A percentile compares a stretch with the other conserved stretches of the same genome.
Conservation (phyloP, 2,888 invertebrate species). For the Trissonchulus sp. region DNA sequence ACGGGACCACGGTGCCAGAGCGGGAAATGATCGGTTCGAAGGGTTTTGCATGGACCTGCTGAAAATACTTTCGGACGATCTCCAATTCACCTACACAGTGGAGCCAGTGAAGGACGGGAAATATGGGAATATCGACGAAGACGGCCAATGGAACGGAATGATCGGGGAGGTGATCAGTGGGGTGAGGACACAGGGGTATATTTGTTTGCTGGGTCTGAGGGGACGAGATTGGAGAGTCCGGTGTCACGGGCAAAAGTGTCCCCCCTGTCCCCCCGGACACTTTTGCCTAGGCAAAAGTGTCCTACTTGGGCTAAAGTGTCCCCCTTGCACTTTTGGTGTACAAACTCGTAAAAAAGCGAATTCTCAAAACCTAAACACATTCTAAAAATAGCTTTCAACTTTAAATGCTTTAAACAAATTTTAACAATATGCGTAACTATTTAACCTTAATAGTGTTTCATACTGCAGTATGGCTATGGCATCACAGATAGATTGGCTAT, state of each 20-base stretch:
- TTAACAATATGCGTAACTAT: too few species aligned
- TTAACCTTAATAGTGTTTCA: too few species aligned
- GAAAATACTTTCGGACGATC: slow-evolving; percentile 53
- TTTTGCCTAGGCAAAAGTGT: too few species aligned
- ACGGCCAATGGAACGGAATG: slow-evolving; percentile 53
- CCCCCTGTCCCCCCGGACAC: too few species aligned
- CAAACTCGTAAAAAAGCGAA: too few species aligned
- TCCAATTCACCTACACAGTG: slow-evolving; percentile 52
- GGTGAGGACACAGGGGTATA: slow-evolving; percentile 36
- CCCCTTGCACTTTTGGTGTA: not conserved
- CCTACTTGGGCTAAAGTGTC: too few species aligned
- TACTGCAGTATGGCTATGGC: too few species aligned
- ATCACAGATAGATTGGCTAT: not conserved
- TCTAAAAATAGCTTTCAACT: too few species aligned
- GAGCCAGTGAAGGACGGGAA: slow-evolving; percentile 51
- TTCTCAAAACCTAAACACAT: too few species aligned
- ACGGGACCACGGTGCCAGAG: slow-evolving; percentile 47
- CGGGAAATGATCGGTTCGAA: slow-evolving; percentile 65
- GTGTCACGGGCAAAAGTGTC: too few species aligned
- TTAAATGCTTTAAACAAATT: too few species aligned
- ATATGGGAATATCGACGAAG: slow-evolving; percentile 50
- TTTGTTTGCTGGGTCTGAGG: not conserved
- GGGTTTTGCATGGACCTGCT: slow-evolving; percentile 73
- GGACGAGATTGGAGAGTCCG: not conserved
- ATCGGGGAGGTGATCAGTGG: slow-evolving; percentile 51